Evolutionary conservation across 2,113 vertebrate species (phyloP), one percentile per base, ranked within the genome.

Genomic region (Tetrao urogallus): DNA sequence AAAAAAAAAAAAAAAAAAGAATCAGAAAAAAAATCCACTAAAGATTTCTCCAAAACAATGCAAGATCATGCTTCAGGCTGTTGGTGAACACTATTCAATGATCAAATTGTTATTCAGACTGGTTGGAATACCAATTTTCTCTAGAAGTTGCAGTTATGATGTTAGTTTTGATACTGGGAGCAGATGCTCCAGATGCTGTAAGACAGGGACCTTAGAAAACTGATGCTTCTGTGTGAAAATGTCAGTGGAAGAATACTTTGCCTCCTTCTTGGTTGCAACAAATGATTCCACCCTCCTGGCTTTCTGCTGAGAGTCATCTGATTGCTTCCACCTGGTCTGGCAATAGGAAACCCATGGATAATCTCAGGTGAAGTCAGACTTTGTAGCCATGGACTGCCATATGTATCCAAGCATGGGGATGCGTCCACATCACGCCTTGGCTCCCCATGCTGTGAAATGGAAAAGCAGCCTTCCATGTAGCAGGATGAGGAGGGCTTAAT

Each of bases 261-360:
- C 21, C 58, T 69, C 11, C 60, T 71, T 43, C 71, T 32, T 21
- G 34, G 58, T 70, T 48, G 40, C 17, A 34, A n/a, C 25, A 56
- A 11, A n/a, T 14, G 48, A 72, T 45, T 50, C 56, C 3, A 67
- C 12, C 18, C 21, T 1, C 0, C 10, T 28, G 13, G 4, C 13
- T 72, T 47, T 78, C 36, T 66, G 61, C 45, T 42, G 30, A 45
- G 30, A 87, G 21, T 11, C 24, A 67, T 30, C 15, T 40, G 24
- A 89, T 27, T 89, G 0, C 2, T 60, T 43, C 50, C 10, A 72
- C 27, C 38, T 63, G 11, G 9, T 34, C 2, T 75, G 61, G 57
- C 52, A 79, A 57, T 4, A 48, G n/a, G 6, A 58, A 86, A 90
- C 6, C 57, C 52, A 82, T 1, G 12, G 43, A 75, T 67, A 54